Evolutionary conservation across 1,140 invertebrate species (phyloP).

Genomic region (Bombus turneri): DNA sequence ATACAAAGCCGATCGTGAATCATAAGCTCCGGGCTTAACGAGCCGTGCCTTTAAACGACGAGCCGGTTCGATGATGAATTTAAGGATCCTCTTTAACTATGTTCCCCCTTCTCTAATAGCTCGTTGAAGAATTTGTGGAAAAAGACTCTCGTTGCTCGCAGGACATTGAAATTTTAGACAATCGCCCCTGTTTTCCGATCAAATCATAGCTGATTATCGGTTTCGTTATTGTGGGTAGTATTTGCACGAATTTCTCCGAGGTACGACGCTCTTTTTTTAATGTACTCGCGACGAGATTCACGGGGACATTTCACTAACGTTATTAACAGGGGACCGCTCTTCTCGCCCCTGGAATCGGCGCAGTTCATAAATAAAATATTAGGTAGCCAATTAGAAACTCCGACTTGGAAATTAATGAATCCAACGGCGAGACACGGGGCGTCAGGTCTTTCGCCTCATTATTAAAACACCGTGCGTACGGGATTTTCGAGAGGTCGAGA

Average conservation of each 20-base stretch:
- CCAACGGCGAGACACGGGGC: conserved; percentile 39
- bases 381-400: conserved; percentile 74
- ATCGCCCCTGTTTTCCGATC: not conserved
- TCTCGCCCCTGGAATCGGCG: conserved; percentile 50
- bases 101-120: not conserved
- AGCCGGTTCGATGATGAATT: conserved; percentile 63
- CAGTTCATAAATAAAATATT: conserved; percentile 75
- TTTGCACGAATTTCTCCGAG: not conserved
- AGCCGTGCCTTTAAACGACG: conserved; percentile 61
- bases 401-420: conserved; percentile 72
- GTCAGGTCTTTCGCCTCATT: conserved; percentile 53
- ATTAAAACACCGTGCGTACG: conserved; percentile 59
- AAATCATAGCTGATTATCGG: not conserved
- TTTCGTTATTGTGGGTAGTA: not conserved
- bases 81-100: conserved; percentile 32
- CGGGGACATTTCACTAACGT: conserved; percentile 60
- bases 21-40: conserved; percentile 73
- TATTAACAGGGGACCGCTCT: conserved; percentile 53
- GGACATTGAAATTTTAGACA: not conserved
- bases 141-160: not conserved
- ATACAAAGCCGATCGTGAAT: conserved; percentile 72
- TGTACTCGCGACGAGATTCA: conserved; percentile 6
- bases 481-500: conserved; percentile 55
- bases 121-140: conserved; percentile 15
- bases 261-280: conserved; percentile 11